Evolutionary conservation across 2,797 vertebrate species (phyloP).

Genomic region (Erpetoichthys calabaricus): DNA sequence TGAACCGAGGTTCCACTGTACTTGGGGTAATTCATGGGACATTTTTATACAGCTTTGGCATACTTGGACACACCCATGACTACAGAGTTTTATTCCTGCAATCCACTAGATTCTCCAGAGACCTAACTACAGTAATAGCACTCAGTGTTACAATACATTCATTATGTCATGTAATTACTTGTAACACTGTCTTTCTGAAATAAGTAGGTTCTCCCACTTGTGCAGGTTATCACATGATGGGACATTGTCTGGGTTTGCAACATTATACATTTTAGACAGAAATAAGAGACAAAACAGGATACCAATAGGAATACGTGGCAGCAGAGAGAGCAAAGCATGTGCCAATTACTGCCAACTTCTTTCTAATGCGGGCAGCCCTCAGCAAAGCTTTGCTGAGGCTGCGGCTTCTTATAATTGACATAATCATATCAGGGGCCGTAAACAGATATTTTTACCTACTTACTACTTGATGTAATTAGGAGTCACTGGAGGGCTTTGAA

Average conservation of each 20-base stretch:
- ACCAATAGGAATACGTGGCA: neutral
- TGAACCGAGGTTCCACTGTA: too few species aligned
- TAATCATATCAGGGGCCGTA: neutral
- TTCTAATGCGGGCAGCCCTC: neutral
- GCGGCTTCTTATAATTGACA: neutral
- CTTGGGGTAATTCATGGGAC: too few species aligned
- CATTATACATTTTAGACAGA: neutral
- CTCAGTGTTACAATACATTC: conserved; percentile 4
- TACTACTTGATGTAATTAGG: neutral
- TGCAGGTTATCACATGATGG: conserved; percentile 9
- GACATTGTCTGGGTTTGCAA: neutral
- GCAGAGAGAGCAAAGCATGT: neutral
- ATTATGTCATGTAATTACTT: conserved; percentile 7
- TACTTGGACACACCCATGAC: too few species aligned
- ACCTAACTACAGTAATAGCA: neutral
- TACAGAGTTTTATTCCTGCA: too few species aligned
- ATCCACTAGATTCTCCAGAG: too few species aligned
- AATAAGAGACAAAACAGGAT: neutral
- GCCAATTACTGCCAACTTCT: neutral
- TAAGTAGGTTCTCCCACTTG: conserved; percentile 2
- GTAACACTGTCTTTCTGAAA: conserved; percentile 8
- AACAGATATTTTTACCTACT: too few species aligned
- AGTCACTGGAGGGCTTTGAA: conserved; percentile 10
- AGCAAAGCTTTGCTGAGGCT: neutral
- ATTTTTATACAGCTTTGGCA: too few species aligned